phyloP scores from a whole-genome alignment of 2,888 invertebrate species.

The Megaustenia siamemsis region DNA sequence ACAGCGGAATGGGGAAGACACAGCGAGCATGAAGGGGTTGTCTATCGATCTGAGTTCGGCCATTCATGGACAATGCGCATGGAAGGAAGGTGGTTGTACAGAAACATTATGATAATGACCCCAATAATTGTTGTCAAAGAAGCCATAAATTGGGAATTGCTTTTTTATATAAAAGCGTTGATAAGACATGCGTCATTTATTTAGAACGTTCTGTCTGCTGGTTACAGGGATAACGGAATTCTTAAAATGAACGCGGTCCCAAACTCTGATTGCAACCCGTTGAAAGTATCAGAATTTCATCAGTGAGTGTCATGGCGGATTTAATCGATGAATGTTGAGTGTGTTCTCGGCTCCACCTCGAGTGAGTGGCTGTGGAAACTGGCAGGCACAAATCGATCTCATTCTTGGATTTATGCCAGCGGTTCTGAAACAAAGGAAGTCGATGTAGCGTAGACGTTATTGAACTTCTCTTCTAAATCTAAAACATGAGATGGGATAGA shows the following conservation, averaged over 20 bases:
- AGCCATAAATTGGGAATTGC: neutral
- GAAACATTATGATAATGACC: conserved; percentile 1
- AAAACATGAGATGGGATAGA: too few relatives aligned
- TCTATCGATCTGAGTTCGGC: conserved; percentile 10
- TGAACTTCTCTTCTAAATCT: too few relatives aligned
- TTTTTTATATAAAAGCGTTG: too few relatives aligned
- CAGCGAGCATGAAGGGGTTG: neutral
- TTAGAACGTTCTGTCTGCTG: too few relatives aligned
- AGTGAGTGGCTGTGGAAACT: conserved; percentile 7
- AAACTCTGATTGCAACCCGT: neutral
- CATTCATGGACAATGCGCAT: neutral
- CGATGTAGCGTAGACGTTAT: too few relatives aligned
- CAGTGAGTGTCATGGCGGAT: conserved; percentile 24
- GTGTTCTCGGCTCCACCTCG: neutral
- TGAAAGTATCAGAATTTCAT: conserved; percentile 22
- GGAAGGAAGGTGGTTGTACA: neutral
- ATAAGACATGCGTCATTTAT: too few relatives aligned
- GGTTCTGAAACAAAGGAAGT: neutral
- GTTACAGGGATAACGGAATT: too few relatives aligned
- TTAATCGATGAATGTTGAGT: neutral
- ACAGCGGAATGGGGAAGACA: neutral
- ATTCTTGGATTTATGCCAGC: neutral
- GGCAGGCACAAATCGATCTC: conserved; percentile 6
- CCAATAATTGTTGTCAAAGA: neutral
- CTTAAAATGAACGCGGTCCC: too few relatives aligned